Evolutionary conservation across 2,113 vertebrate species (phyloP).

Genomic region (Hemichromis elongatus): DNA sequence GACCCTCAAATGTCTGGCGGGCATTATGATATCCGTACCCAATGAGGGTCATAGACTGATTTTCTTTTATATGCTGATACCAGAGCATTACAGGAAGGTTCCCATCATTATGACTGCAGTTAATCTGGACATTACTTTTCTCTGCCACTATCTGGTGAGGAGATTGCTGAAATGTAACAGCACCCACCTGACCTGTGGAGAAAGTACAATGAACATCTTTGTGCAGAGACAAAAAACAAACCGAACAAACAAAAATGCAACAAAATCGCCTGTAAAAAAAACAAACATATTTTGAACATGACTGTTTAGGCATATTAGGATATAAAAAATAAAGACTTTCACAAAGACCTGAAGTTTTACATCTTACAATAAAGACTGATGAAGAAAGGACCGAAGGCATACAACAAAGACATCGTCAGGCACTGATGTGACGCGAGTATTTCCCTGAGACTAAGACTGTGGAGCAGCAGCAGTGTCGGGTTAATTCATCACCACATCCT

Average conservation of each 20-base stretch:
- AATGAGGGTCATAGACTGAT: conserved; percentile 27
- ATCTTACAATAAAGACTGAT: not conserved
- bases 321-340: not conserved
- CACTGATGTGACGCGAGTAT: not conserved
- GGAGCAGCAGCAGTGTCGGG: not conserved
- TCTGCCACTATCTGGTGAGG: not conserved
- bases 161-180: conserved; percentile 14
- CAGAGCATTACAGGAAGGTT: not conserved
- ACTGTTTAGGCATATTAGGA: not conserved
- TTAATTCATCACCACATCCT: not conserved
- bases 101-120: not conserved
- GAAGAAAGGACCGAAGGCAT: not conserved
- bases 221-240: not conserved
- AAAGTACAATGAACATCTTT: rapidly evolving
- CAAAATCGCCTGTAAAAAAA: not conserved
- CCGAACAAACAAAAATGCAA: rapidly evolving
- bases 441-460: not conserved
- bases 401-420: not conserved
- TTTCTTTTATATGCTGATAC: conserved; percentile 37
- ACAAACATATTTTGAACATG: rapidly evolving
- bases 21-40: not conserved
- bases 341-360: not conserved
- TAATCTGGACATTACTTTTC: not conserved
- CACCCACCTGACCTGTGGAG: not conserved
- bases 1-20: not conserved